Conservation (phyloP, 2,888 invertebrate genomes). For the Notodonta ziczac region DNA sequence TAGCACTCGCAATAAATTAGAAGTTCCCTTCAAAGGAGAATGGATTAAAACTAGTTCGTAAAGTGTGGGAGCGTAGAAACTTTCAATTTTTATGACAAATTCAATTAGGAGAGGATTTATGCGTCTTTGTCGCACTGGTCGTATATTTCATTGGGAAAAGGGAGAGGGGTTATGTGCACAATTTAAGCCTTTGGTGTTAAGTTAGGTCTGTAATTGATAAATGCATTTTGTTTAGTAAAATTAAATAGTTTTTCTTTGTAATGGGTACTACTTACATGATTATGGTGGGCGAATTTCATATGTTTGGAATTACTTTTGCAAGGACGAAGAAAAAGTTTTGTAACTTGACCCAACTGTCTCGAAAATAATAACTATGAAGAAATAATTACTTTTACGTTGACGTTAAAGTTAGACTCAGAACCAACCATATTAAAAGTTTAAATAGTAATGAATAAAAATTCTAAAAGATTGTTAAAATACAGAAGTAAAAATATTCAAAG, state of each 20-base stretch:
- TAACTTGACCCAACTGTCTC: no score
- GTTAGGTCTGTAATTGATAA: slow-evolving; percentile 61
- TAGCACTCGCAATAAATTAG: slow-evolving; percentile 83
- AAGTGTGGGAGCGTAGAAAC: slow-evolving; percentile 72
- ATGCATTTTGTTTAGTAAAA: slow-evolving; percentile 41
- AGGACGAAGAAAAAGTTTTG: no score
- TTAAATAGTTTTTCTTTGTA: not conserved
- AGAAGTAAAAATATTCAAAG: slow-evolving; percentile 31
- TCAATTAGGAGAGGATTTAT: slow-evolving; percentile 79
- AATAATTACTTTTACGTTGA: no score
- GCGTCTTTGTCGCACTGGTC: slow-evolving; percentile 61
- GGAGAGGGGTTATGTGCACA: slow-evolving; percentile 38
- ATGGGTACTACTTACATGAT: not conserved
- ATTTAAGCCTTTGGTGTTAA: slow-evolving; percentile 58
- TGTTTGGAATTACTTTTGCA: no score
- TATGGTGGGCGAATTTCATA: no score
- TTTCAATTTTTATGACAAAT: slow-evolving; percentile 84
- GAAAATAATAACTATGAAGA: no score
- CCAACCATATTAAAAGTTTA: not conserved
- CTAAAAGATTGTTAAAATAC: slow-evolving; percentile 23
- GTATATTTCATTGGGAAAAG: slow-evolving; percentile 53
- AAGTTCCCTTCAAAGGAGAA: slow-evolving; percentile 79
- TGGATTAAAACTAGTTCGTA: slow-evolving; percentile 81
- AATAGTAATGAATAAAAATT: slow-evolving; percentile 1
- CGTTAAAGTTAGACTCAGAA: no score